Evolutionary conservation across 2,113 vertebrate species (phyloP).

Genomic region (Canis aureus): DNA sequence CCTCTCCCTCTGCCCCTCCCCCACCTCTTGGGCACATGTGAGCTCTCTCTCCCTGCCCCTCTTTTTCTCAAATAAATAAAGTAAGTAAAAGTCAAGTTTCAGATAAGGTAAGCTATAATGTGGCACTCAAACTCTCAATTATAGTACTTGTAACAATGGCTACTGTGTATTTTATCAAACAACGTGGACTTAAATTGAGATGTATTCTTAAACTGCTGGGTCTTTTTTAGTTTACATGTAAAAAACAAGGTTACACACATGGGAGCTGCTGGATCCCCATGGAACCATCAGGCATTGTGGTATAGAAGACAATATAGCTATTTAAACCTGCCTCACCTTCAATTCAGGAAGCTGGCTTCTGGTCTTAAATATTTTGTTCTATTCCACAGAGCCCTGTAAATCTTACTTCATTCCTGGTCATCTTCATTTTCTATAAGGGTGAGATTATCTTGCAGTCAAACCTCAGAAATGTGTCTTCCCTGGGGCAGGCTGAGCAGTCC

Average conservation of each 20-base stretch:
- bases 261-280: neutral
- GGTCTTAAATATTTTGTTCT: neutral
- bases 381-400: neutral
- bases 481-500: neutral
- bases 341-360: neutral
- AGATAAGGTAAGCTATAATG: neutral
- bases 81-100: neutral
- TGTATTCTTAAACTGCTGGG: neutral
- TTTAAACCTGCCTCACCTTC: neutral
- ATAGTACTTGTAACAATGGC: neutral
- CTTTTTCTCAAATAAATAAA: neutral
- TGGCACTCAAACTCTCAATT: neutral
- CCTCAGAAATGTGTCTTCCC: neutral
- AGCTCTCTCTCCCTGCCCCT: neutral
- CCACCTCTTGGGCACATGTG: neutral
- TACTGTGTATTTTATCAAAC: neutral
- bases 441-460: neutral
- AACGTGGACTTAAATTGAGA: neutral
- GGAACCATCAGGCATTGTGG: neutral
- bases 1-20: neutral
- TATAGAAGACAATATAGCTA: neutral
- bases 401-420: neutral
- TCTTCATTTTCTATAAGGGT: neutral
- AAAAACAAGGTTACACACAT: neutral
- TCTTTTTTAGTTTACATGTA: neutral